These are phyloP conservation scores for Zaprionus vittiger DNA, from an alignment of 1,140 invertebrate genomes.

Conservation along the genomic window DNA sequence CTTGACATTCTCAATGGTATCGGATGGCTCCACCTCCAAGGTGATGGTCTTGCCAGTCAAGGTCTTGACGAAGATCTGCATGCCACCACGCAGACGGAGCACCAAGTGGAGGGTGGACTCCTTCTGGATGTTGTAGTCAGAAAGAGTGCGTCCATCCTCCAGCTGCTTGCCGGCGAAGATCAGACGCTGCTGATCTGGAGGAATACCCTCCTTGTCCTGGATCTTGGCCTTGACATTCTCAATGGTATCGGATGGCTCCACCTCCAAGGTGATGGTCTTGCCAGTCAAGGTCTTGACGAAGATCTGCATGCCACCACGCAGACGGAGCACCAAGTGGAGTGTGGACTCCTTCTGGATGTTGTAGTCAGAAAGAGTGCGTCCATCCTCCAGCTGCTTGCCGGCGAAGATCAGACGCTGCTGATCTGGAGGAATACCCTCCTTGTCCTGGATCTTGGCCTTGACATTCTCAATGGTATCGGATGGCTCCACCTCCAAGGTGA, in stretches of 20 bases:
- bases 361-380: constrained; percentile 90
- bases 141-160: constrained; percentile 88
- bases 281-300: constrained; percentile 91
- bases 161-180: constrained; percentile 91
- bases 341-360: constrained; percentile 96
- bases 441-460: constrained; percentile 91
- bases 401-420: constrained; percentile 89
- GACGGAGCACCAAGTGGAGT: constrained; percentile 92
- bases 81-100: constrained; percentile 90
- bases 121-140: constrained; percentile 93
- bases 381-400: constrained; percentile 89
- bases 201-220: constrained; percentile 90
- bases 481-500: constrained; percentile 91
- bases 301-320: constrained; percentile 93
- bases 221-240: constrained; percentile 93
- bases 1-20: constrained; percentile 94
- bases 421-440: constrained; percentile 90
- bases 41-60: constrained; percentile 94
- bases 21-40: constrained; percentile 91
- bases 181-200: constrained; percentile 89
- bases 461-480: constrained; percentile 93
- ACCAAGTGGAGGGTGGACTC: constrained; percentile 96
- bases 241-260: constrained; percentile 91
- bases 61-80: constrained; percentile 93
- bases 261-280: constrained; percentile 91